Evolutionary conservation across 2,888 invertebrate genomes (phyloP).

Genomic region (Synergus gifuensis): DNA sequence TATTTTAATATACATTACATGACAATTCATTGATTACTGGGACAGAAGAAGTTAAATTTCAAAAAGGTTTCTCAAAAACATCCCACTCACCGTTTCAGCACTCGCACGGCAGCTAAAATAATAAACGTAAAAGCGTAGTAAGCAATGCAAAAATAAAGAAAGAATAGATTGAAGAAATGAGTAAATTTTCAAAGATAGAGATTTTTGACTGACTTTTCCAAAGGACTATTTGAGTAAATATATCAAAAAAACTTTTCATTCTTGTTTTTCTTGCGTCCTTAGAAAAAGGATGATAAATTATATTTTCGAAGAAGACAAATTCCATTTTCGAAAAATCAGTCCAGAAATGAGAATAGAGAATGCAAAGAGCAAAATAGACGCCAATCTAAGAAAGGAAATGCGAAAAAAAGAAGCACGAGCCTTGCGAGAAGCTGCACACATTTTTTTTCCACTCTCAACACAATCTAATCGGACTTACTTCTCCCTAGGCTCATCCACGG

Average conservation of each 20-base stretch:
- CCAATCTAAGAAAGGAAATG: slow-evolving; percentile 31
- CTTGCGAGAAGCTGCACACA: slow-evolving; percentile 66
- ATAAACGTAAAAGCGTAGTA: slow-evolving; percentile 65
- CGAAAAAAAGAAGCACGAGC: slow-evolving; percentile 57
- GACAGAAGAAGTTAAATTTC: not conserved
- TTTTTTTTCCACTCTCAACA: slow-evolving; percentile 50
- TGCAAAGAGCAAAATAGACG: not conserved
- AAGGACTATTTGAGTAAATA: not conserved
- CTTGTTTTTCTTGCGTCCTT: not conserved
- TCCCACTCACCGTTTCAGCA: slow-evolving; percentile 69
- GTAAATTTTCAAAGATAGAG: not conserved
- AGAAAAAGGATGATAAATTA: not conserved
- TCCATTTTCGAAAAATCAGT: not conserved
- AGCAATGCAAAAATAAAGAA: slow-evolving; percentile 47
- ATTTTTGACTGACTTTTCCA: slow-evolving; percentile 1
- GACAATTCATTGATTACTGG: not conserved
- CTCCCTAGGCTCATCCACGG: slow-evolving; percentile 96
- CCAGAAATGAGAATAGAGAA: not conserved
- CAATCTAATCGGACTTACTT: slow-evolving; percentile 85
- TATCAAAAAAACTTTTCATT: too few relatives aligned
- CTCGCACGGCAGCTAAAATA: slow-evolving; percentile 74
- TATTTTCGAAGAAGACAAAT: not conserved
- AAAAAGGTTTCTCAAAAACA: slow-evolving; percentile 50
- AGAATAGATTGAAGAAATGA: slow-evolving; percentile 10
- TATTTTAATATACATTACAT: not conserved